Evolutionary conservation across 2,888 invertebrate genomes (phyloP).

Genomic region (Chalcosyrphus nemorum): DNA sequence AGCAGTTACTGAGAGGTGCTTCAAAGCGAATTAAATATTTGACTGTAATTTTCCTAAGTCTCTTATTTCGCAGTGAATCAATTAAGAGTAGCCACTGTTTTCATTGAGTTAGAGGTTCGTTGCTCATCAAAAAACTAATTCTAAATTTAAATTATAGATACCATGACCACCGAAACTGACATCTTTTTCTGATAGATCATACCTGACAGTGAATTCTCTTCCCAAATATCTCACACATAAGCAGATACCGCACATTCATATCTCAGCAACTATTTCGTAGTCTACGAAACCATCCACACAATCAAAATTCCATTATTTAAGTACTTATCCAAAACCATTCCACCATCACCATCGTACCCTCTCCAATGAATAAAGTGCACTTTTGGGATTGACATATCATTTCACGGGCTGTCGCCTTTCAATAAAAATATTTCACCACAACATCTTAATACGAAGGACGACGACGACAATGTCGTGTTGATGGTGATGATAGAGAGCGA

Average conservation of each 20-base stretch:
- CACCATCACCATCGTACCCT: neutral
- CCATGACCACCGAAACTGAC: neutral
- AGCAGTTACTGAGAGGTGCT: no score
- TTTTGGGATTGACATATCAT: slow-evolving; percentile 83
- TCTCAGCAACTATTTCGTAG: neutral
- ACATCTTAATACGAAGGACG: slow-evolving; percentile 46
- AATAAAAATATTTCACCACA: slow-evolving; percentile 81
- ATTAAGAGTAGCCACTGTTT: no score
- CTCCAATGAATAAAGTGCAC: slow-evolving; percentile 72
- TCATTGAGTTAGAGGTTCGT: no score
- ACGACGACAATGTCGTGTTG: slow-evolving; percentile 10
- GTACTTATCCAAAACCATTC: slow-evolving; percentile 15
- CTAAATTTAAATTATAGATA: no score
- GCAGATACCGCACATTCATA: neutral
- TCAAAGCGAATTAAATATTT: no score
- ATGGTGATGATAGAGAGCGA: slow-evolving; percentile 58
- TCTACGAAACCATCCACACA: slow-evolving; percentile 1
- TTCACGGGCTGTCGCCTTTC: slow-evolving; percentile 83
- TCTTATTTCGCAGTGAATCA: no score
- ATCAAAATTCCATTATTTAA: slow-evolving; percentile 45
- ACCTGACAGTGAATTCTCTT: no score
- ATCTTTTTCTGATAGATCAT: neutral
- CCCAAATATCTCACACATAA: no score
- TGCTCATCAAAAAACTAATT: no score
- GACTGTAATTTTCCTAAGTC: no score